Evolutionary conservation across 2,888 invertebrate species (phyloP), one percentile per base, ranked within the genome.

Genomic region (Ctenicera cuprea): DNA sequence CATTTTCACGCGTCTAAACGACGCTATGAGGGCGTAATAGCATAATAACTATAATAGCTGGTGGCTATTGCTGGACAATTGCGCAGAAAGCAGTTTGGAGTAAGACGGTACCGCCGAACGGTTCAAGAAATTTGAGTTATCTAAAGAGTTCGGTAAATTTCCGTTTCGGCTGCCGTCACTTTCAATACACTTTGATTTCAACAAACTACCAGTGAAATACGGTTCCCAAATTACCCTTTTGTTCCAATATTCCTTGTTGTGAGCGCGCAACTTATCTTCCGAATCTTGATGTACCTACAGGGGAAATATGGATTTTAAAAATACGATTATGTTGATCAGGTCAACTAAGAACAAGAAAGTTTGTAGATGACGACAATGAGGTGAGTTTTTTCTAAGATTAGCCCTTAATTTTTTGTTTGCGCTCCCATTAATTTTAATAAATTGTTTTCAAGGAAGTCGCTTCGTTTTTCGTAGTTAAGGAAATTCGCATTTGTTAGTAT

Each of bases 1-100:
- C 85, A 86, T 86, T 86, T 86, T 86, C 82, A 85, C 84, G 85
- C 84, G 85, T 86, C 85, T 85, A 86, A 86, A 84, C 82, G 81
- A 80, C 81, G 83, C 81, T 84, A 83, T 81, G 86, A 86, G 85
- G 87, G 86, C 87, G 86, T 87, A 87, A 87, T 87, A 85, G 84
- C 83, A 86, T 87, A 87, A 87, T 87, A 84, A 84, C 84, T 83
- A 83, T 87, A 87, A 87, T 87, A 83, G 84, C 84, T 83, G 82
- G 82, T 82, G 81, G 84, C 86, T 85, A 86, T 87, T 86, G 87
- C 86, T 80, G 85, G 81, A 83, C 86, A 86, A 86, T 86, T 86
- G 85, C 86, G 85, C 85, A 84, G 83, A 84, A 86, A 84, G 83
- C 84, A 86, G 86, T 86, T 86, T 84, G 80, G 82, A 86, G 82